Evolutionary conservation across 35 echinoderm and acorn worm species (phyloP).

Genomic region (Apostichopus japonicus): DNA sequence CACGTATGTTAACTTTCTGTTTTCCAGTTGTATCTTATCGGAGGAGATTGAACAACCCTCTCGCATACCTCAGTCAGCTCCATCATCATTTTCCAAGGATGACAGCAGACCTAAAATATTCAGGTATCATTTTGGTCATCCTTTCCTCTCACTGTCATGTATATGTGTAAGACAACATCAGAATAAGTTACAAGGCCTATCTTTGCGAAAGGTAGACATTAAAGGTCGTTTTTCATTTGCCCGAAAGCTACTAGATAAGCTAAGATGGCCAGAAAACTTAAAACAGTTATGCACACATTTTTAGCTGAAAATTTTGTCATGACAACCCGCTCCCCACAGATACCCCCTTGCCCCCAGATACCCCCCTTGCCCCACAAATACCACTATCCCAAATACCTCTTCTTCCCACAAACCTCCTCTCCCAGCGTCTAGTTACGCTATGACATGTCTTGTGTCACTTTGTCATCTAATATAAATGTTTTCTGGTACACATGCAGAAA

Average conservation of each 20-base stretch:
- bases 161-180: too few relatives aligned
- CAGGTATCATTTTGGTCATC: constrained; percentile 22
- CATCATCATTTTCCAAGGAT: constrained; percentile 26
- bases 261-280: too few relatives aligned
- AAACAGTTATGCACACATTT: too few relatives aligned
- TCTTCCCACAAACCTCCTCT: background rate
- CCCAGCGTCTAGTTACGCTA: background rate
- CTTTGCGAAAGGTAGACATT: too few relatives aligned
- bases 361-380: background rate
- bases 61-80: constrained; percentile 37
- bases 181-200: too few relatives aligned
- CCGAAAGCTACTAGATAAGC: too few relatives aligned
- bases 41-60: constrained; percentile 61
- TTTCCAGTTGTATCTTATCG: constrained; percentile 74
- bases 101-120: constrained; percentile 56
- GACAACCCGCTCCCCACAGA: too few relatives aligned
- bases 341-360: too few relatives aligned
- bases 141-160: too few relatives aligned
- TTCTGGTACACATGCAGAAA: constrained; percentile 21
- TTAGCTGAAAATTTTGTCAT: too few relatives aligned
- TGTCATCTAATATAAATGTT: too few relatives aligned
- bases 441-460: background rate
- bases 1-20: background rate
- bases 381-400: background rate
- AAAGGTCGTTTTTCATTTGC: too few relatives aligned